A percentile compares a stretch with the other conserved stretches of the same genome.
These are phyloP conservation scores for Odontocerum albicorne DNA, from an alignment of 2,888 invertebrate species.

Conservation along the genomic window DNA sequence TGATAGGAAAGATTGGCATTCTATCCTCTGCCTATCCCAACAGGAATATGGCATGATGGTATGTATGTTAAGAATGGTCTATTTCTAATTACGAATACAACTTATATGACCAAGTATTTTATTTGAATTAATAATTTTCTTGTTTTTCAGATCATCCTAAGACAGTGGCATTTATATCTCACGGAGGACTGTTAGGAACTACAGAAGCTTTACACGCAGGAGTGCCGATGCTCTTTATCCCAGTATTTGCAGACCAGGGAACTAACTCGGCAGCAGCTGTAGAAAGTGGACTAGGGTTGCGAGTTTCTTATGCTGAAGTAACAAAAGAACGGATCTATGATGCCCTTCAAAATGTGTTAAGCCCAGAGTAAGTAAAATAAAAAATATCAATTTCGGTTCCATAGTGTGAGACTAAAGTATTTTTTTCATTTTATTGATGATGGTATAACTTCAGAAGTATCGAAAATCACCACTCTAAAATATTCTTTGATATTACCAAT, in stretches of 20 bases:
- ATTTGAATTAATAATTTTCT: neutral
- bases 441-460: no score
- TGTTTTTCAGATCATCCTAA: conserved; percentile 33
- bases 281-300: conserved; percentile 45
- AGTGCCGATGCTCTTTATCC: conserved; percentile 33
- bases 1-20: no score
- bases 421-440: no score
- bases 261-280: conserved; percentile 39
- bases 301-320: conserved; percentile 46
- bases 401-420: no score
- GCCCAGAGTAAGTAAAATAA: conserved; percentile 58
- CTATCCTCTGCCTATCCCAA: no score
- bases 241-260: conserved; percentile 38
- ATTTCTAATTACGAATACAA: no score
- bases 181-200: conserved; percentile 33
- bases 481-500: no score
- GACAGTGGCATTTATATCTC: conserved; percentile 34
- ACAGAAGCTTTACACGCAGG: conserved; percentile 32
- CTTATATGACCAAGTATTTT: neutral
- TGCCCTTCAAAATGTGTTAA: conserved; percentile 56
- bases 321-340: conserved; percentile 54
- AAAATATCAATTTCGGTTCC: no score
- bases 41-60: no score
- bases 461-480: no score
- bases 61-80: no score